phyloP scores from a whole-genome alignment of 2,888 invertebrate genomes.

The Villa cingulata region DNA sequence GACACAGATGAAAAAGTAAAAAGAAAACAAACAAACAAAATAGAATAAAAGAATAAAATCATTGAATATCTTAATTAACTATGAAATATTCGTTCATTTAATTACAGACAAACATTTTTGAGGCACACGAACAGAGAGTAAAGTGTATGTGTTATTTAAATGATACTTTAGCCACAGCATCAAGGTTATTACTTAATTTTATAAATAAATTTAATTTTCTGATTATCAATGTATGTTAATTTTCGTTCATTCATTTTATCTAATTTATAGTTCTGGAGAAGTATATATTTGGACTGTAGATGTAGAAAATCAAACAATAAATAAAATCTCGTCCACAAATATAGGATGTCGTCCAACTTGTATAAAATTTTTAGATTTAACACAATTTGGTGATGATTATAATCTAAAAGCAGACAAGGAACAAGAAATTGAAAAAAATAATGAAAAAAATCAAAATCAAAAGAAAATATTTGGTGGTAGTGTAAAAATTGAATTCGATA shows the following conservation, averaged over 20 bases:
- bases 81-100: no score
- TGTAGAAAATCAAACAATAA: constrained; percentile 27
- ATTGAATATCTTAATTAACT: no score
- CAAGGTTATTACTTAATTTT: constrained; percentile 36
- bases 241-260: neutral
- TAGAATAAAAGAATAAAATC: neutral
- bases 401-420: constrained; percentile 11
- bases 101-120: constrained; percentile 25
- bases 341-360: constrained; percentile 63
- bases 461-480: neutral
- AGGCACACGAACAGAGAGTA: constrained; percentile 51
- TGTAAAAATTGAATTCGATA: constrained; percentile 3
- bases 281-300: constrained; percentile 55
- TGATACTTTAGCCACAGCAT: constrained; percentile 50
- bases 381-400: constrained; percentile 21
- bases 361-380: constrained; percentile 44
- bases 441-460: neutral
- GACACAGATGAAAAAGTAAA: constrained; percentile 37
- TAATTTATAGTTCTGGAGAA: constrained; percentile 48
- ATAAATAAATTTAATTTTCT: neutral
- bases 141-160: constrained; percentile 49
- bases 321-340: constrained; percentile 42
- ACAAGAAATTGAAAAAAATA: neutral
- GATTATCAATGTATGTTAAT: neutral
- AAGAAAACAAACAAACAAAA: constrained; percentile 2